Base-by-base conservation (phyloP, 2,888 invertebrate genomes). In the Microdon myrmicae region DNA sequence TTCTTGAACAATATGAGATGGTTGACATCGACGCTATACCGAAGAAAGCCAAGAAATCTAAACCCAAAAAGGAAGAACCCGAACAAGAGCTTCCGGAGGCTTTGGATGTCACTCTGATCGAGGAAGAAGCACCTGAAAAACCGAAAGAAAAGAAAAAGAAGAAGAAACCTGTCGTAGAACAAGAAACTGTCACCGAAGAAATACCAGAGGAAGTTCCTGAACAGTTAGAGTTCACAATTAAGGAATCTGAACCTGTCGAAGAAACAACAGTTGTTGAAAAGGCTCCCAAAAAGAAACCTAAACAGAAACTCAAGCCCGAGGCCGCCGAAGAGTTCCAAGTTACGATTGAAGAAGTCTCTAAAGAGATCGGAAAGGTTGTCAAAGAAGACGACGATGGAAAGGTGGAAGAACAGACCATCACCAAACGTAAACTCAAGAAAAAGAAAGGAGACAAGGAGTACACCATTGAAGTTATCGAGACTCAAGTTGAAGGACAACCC, bases 341-440 rank as follows among this genome's bases (percentile, higher is more conserved):
- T 1, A 31, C 51, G n/a, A 9, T 69, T 13, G 69, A 71, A 59
- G 69, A 71, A 56, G 35, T 68, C 6, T 60, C 68, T 3, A 71
- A 78, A 68, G 74, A 75, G 19, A 71, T 75, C 3, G 67, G 70
- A 20, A 54, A 70, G 3, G 54, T 69, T 12, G 69, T 70, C 2
- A 70, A 73, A 9, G 74, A 75, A 26, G 58, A 67, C 1, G 70
- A 73, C 10, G 75, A 75, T 41, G 79, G 78, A 2, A 77, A 75
- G 38, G 67, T 75, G 1, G 75, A 75, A 17, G 74, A 74, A 51
- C 76, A 77, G 32, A 77, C 73, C 2, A 77, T 76, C 0, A 82
- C 80, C 2, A 83, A 79, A 55, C 81, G 81, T 1, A 75, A 79
- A 2, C 79, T 82, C 1, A 84, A 80, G 67, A 81, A 81, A 43